Evolutionary conservation across 2,888 invertebrate genomes (phyloP).

Genomic region (Beris morrisii): DNA sequence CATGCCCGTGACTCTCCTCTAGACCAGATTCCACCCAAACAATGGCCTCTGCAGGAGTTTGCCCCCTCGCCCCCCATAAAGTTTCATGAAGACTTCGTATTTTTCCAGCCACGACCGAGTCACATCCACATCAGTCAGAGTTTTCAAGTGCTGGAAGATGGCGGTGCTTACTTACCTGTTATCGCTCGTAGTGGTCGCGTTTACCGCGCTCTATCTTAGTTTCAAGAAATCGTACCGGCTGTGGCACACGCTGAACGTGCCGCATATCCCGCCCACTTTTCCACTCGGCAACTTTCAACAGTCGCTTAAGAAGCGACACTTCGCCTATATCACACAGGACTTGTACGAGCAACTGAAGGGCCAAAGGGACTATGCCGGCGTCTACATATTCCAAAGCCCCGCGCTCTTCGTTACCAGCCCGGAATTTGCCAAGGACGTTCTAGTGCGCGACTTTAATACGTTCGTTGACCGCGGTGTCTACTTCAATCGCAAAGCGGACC

Average conservation of each 20-base stretch:
- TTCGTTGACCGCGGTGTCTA: slow-evolving; percentile 40
- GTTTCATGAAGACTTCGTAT: no score
- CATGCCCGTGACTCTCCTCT: no score
- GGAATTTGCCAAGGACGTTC: slow-evolving; percentile 37
- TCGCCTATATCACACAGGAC: slow-evolving; percentile 19
- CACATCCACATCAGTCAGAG: slow-evolving; percentile 11
- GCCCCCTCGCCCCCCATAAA: no score
- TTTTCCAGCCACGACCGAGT: no score
- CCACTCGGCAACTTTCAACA: slow-evolving; percentile 37
- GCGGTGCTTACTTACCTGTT: slow-evolving; percentile 19
- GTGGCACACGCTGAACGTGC: slow-evolving; percentile 32
- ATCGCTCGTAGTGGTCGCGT: neutral
- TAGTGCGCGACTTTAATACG: slow-evolving; percentile 35
- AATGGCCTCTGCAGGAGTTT: no score
- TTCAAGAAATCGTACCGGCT: slow-evolving; percentile 22
- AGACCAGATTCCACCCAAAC: no score
- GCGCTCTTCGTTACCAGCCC: slow-evolving; percentile 32
- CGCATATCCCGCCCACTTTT: slow-evolving; percentile 36
- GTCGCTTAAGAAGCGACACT: slow-evolving; percentile 23
- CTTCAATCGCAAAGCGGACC: slow-evolving; percentile 39
- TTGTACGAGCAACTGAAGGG: slow-evolving; percentile 37
- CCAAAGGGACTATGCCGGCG: slow-evolving; percentile 34
- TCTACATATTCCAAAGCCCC: slow-evolving; percentile 36
- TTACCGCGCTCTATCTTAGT: slow-evolving; percentile 13
- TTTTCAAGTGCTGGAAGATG: slow-evolving; percentile 8